These are phyloP conservation scores for Epinephelus fuscoguttatus DNA, from an alignment of 2,113 vertebrate species.

Conservation along the genomic window DNA sequence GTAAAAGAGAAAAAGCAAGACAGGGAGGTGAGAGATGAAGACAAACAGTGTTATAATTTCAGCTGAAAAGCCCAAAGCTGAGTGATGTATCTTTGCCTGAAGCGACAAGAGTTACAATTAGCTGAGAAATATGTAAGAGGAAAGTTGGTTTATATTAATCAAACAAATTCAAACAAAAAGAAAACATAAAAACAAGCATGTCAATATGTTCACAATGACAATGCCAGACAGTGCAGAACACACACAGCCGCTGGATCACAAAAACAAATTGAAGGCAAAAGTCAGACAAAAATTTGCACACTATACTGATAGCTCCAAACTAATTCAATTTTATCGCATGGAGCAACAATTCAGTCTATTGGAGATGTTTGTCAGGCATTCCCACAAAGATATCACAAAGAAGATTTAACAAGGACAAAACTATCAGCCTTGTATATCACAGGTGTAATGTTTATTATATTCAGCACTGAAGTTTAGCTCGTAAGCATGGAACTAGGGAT, in stretches of 20 bases:
- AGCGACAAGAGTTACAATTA: slow-evolving; percentile 53
- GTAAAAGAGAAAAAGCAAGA: background rate
- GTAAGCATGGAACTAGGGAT: too few species aligned
- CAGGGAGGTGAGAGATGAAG: background rate
- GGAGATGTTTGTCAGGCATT: background rate
- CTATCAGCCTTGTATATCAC: background rate
- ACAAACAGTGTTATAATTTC: slow-evolving; percentile 40
- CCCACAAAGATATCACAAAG: background rate
- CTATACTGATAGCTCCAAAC: background rate
- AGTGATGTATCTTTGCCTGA: slow-evolving; percentile 23
- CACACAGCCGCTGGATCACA: background rate
- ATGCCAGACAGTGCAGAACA: background rate
- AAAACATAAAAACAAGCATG: background rate
- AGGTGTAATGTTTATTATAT: background rate
- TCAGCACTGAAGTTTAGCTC: background rate
- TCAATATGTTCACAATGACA: background rate
- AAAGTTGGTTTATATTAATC: slow-evolving; percentile 53
- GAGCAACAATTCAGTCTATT: background rate
- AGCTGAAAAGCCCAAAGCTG: slow-evolving; percentile 18
- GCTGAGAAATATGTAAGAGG: slow-evolving; percentile 21
- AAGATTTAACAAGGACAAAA: background rate
- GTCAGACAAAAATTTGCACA: background rate
- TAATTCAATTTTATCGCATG: background rate
- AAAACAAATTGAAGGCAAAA: background rate
- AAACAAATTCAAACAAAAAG: slow-evolving; percentile 46